Evolutionary conservation across 2,797 vertebrate genomes (phyloP).

Genomic region (Eidolon dupreanum): DNA sequence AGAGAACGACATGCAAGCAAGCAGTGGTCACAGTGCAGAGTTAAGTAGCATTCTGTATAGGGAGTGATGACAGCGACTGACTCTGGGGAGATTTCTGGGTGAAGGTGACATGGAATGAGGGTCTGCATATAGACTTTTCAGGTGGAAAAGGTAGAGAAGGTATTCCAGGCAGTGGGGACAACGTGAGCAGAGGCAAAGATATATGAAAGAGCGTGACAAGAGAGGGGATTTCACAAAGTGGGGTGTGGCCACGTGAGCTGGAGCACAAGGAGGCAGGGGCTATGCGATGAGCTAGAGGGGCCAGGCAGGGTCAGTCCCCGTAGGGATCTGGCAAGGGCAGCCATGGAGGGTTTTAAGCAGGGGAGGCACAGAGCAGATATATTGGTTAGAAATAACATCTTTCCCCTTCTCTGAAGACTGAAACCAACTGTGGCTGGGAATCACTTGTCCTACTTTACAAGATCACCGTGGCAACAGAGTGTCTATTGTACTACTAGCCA

Average conservation of each 20-base stretch:
- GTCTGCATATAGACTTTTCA: not conserved
- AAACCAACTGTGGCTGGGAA: not conserved
- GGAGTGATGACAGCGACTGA: no score
- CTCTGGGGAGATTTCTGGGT: not conserved
- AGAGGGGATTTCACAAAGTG: not conserved
- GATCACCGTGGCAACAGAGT: not conserved
- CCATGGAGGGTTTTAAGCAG: not conserved
- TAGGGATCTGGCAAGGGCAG: not conserved
- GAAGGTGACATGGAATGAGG: not conserved
- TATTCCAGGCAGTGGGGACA: not conserved
- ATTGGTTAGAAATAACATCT: not conserved
- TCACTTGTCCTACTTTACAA: not conserved
- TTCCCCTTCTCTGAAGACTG: not conserved
- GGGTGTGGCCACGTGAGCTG: not conserved
- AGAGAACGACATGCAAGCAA: not conserved
- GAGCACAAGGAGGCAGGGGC: not conserved
- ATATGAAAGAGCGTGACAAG: not conserved
- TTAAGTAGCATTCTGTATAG: not conserved
- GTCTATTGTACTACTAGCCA: not conserved
- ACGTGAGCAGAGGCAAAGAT: not conserved
- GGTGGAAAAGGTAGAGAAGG: not conserved
- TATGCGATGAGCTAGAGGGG: not conserved
- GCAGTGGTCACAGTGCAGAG: rapidly evolving
- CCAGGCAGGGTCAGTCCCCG: no score
- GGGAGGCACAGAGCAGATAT: not conserved